Evolutionary conservation across 1,140 invertebrate species (phyloP), one percentile per base, ranked within the genome.

Genomic region (Brachionus koreanus): DNA sequence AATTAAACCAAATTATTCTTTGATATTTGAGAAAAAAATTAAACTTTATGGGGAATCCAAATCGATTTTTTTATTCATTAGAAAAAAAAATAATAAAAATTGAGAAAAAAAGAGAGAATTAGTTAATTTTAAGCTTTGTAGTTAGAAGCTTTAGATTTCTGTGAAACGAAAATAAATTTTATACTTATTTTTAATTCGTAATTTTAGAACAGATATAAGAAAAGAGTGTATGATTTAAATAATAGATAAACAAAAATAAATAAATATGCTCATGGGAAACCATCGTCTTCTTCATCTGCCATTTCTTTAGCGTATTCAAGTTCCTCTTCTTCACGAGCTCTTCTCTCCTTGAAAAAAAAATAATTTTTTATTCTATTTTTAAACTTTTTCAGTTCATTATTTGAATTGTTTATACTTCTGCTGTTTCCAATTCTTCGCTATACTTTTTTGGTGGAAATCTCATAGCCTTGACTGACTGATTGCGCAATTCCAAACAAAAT

Each of bases 381-480:
- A n/a, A n/a, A n/a, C n/a, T n/a, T n/a, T n/a, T n/a, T n/a, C n/a
- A n/a, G n/a, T n/a, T n/a, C n/a, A n/a, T n/a, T n/a, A n/a, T n/a
- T n/a, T n/a, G n/a, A n/a, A n/a, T n/a, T n/a, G n/a, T n/a, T n/a
- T 86, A n/a, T n/a, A 90, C 90, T 86, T 99, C 96, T 37, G 96
- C 96, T 84, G 95, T 97, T 87, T 99, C 97, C 49, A 98, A 89
- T 87, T 99, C 96, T 87, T 98, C 97, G 3, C 96, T 96, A 90
- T 98, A 98, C 0, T 95, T 96, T 87, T 99, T 99, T 1, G 97
- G 96, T 37, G 98, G 97, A 90, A 98, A 99, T 83, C 97, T 91
- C 95, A 99, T 98, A 0, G 98, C 97, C 89, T 98, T 90, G 10
- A 91, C 89, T 61, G 91, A 98, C 87, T 98, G 95, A 89, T 99